Conservation (phyloP, 2,113 vertebrate species). For the Gambusia holbrooki region DNA sequence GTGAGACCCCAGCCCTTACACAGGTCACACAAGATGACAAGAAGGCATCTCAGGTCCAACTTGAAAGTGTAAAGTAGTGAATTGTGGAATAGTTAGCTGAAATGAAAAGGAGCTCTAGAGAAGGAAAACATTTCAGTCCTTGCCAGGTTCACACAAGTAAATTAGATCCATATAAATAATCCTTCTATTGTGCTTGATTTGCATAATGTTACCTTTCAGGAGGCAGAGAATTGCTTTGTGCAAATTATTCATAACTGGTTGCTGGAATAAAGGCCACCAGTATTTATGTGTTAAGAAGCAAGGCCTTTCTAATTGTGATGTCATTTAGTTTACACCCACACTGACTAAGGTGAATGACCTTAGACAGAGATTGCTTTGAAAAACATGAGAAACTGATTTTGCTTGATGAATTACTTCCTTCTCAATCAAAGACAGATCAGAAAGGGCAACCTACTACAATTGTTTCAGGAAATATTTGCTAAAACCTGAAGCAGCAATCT, state of each 20-base stretch:
- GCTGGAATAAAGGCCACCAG: constrained; percentile 27
- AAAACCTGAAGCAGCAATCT: constrained; percentile 1
- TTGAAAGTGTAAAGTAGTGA: background rate
- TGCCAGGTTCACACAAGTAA: constrained; percentile 3
- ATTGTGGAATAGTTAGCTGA: background rate
- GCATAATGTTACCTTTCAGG: constrained; percentile 63
- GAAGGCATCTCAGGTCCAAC: background rate
- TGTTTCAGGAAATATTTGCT: constrained; percentile 1
- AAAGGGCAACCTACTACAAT: background rate
- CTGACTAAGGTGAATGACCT: constrained; percentile 18
- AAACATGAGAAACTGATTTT: background rate
- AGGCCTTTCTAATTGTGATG: constrained; percentile 45
- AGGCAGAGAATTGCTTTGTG: constrained; percentile 7
- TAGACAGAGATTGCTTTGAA: constrained; percentile 7
- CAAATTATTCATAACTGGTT: constrained; percentile 44
- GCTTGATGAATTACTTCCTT: constrained; percentile 22
- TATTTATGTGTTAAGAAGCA: constrained; percentile 39
- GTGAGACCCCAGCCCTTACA: too few relatives aligned
- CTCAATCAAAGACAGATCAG: constrained; percentile 21
- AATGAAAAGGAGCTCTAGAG: background rate
- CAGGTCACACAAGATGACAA: background rate
- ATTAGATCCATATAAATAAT: constrained; percentile 39
- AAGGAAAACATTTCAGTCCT: background rate
- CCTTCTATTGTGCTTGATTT: constrained; percentile 40
- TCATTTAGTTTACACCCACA: constrained; percentile 36